Base-by-base conservation (phyloP, 2,888 invertebrate genomes). In the Coenonympha arcania region DNA sequence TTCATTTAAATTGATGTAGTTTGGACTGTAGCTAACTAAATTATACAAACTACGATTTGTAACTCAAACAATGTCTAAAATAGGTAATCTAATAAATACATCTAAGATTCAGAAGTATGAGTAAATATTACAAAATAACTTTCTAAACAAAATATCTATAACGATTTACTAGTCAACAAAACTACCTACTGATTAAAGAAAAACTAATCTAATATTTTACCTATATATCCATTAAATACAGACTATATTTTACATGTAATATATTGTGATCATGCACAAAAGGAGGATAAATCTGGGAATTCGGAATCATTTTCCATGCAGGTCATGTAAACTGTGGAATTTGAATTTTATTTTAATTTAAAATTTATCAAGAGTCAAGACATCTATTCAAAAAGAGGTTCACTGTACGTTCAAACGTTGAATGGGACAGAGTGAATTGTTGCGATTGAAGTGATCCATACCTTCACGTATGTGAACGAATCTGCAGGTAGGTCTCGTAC, bases 401-500 rank as follows among this genome's bases (percentile, higher is more conserved):
- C 13, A 22, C 8, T 20, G 3, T n/a, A n/a, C n/a, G n/a, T 43
- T 33, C 9, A 20, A 31, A 22, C 20, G 8, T 48, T 36, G 1
- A 28, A 36, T 18, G 42, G 34, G 42, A 41, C 22, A 8, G 15
- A 34, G 4, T 16, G 11, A 18, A 16, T 8, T 22, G 19, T 34
- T 44, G 24, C 9, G 13, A 15, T 15, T 4, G 34, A 34, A 44
- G 4, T 18, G 15, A 19, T 31, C 19, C 90, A 89, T 87, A 96
- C 96, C 96, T 92, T 96, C 95, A 90, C 94, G 92, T 89, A 96
- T 93, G 93, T 96, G 96, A 90, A 96, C 95, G 91, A 95, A 96
- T 92, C 95, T 95, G 94, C 96, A 96, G 91, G 95, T 94, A 89
- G 93, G 92, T 91, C 96, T 93, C 90, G 93, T 93, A 91, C 95